phyloP scores from a whole-genome alignment of 2,113 vertebrate species.

The Acanthochromis polyacanthus region DNA sequence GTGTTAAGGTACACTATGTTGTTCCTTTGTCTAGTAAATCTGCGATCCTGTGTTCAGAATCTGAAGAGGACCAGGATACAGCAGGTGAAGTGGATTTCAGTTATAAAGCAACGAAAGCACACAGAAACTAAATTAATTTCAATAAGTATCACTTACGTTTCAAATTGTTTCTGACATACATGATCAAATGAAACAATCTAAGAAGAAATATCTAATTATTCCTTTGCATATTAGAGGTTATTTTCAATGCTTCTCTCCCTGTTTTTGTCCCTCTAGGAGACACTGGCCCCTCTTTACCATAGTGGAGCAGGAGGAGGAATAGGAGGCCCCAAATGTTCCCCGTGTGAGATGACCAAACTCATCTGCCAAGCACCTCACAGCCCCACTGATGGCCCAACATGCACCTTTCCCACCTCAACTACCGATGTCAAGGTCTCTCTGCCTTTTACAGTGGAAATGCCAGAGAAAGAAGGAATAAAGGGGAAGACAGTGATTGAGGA shows the following conservation, averaged over 20 bases:
- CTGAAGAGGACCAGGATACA: conserved; percentile 86
- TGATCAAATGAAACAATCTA: not conserved
- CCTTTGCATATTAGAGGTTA: not conserved
- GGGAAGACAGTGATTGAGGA: conserved; percentile 26
- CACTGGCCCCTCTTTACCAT: conserved; percentile 79
- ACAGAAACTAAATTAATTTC: not conserved
- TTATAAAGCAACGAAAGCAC: not conserved
- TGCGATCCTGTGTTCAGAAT: conserved; percentile 85
- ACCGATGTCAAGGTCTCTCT: conserved; percentile 48
- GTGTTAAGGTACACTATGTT: conserved; percentile 8
- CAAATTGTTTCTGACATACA: no score
- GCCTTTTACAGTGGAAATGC: conserved; percentile 37
- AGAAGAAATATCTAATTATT: not conserved
- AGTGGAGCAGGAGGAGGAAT: conserved; percentile 58
- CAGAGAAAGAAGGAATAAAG: conserved; percentile 35
- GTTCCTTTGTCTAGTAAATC: conserved; percentile 76
- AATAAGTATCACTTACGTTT: no score
- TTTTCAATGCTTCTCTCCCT: conserved; percentile 2
- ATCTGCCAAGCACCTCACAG: conserved; percentile 66
- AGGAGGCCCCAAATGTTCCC: conserved; percentile 50
- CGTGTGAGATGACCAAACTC: conserved; percentile 79
- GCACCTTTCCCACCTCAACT: conserved; percentile 52
- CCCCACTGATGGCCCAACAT: conserved; percentile 45
- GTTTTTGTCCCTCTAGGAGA: conserved; percentile 74
- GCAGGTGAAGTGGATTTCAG: conserved; percentile 74